Percentiles rank a stretch among this genome's conserved stretches.
These are phyloP conservation scores for Leptopilina boulardi DNA, from an alignment of 1,140 invertebrate genomes.

Conservation along the genomic window DNA sequence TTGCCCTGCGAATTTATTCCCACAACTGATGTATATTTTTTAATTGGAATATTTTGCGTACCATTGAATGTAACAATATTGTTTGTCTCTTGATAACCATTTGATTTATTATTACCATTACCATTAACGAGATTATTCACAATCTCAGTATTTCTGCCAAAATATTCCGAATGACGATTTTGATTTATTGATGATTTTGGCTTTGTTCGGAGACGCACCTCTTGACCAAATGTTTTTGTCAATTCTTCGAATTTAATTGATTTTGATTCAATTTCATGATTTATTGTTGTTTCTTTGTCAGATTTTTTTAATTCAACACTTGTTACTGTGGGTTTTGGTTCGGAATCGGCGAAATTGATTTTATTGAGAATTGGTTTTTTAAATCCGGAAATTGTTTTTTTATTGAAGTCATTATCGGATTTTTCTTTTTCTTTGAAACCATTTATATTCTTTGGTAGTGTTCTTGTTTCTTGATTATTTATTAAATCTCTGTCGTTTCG, in stretches of 20 bases:
- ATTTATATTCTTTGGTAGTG: conserved; percentile 44
- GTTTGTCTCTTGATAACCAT: conserved; percentile 34
- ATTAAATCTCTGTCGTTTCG: conserved; percentile 51
- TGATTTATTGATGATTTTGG: conserved; percentile 44
- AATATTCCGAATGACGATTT: conserved; percentile 60
- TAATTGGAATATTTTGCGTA: conserved; percentile 25
- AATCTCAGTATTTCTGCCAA: conserved; percentile 36
- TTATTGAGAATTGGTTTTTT: conserved; percentile 58
- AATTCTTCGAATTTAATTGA: conserved; percentile 68
- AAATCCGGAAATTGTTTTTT: conserved; percentile 60
- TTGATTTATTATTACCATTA: conserved; percentile 39
- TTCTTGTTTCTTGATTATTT: conserved; percentile 41
- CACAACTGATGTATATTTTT: conserved; percentile 60
- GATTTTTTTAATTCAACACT: conserved; percentile 56
- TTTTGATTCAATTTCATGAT: conserved; percentile 46
- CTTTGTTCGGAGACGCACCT: conserved; percentile 56
- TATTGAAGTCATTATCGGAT: conserved; percentile 42
- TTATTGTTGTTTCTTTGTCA: conserved; percentile 39
- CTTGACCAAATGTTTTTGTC: conserved; percentile 67
- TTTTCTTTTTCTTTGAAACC: conserved; percentile 39
- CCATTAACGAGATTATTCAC: not conserved
- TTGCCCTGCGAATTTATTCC: conserved; percentile 51
- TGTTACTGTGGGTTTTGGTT: conserved; percentile 58
- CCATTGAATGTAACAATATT: not conserved
- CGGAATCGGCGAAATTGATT: conserved; percentile 25